A percentile compares a stretch with the other conserved stretches of the same genome.
These are phyloP conservation scores for Phyllopteryx taeniolatus DNA, from an alignment of 2,113 vertebrate genomes.

Conservation along the genomic window DNA sequence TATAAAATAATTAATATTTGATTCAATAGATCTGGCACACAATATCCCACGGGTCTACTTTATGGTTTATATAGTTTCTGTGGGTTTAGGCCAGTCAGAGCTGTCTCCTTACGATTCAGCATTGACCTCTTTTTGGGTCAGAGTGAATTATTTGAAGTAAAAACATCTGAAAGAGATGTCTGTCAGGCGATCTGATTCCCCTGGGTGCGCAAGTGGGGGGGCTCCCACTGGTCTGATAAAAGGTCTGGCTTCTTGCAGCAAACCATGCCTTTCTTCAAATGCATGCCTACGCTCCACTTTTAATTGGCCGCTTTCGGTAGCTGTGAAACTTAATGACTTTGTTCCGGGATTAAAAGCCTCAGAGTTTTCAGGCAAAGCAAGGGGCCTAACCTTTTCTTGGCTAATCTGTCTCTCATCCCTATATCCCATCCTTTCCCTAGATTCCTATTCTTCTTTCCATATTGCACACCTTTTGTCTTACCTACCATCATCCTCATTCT, in stretches of 20 bases:
- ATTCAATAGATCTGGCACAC: neutral
- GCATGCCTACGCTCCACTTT: slow-evolving; percentile 54
- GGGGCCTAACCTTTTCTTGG: slow-evolving; percentile 61
- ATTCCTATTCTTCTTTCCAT: slow-evolving; percentile 14
- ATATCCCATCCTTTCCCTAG: neutral
- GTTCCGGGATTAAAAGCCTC: slow-evolving; percentile 69
- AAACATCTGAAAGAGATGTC: slow-evolving; percentile 49
- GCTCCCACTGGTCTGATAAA: slow-evolving; percentile 64
- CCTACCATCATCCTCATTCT: neutral
- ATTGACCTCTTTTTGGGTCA: slow-evolving; percentile 27
- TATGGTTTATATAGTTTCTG: neutral
- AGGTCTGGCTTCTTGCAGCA: slow-evolving; percentile 54
- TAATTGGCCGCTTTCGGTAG: slow-evolving; percentile 72
- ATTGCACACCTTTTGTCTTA: neutral
- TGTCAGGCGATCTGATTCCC: slow-evolving; percentile 52
- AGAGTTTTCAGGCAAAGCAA: slow-evolving; percentile 60
- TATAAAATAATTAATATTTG: slow-evolving; percentile 1
- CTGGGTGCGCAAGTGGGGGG: slow-evolving; percentile 30
- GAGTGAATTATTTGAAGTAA: slow-evolving; percentile 46
- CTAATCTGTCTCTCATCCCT: slow-evolving; percentile 25
- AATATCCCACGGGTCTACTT: neutral
- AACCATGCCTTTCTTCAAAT: slow-evolving; percentile 59
- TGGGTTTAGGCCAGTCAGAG: slow-evolving; percentile 2
- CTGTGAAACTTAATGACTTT: slow-evolving; percentile 72
- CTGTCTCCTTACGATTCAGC: slow-evolving; percentile 13